Percentiles rank a stretch among this genome's conserved stretches.
phyloP scores from a whole-genome alignment of 2,113 vertebrate species.

The Chaetorhynchus papuensis region DNA sequence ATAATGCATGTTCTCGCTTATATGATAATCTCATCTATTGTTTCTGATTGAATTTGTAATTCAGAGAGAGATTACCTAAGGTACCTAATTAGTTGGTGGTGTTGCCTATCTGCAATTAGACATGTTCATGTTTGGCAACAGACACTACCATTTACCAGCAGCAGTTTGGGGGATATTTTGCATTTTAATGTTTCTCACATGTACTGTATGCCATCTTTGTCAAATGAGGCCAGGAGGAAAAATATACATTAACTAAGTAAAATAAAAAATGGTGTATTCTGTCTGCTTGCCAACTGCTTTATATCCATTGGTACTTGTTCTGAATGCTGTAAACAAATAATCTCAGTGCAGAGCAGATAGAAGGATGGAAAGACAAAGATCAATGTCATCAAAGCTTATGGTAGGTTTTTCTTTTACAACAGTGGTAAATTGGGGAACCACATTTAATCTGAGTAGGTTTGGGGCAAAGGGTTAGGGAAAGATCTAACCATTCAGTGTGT shows the following conservation, averaged over 20 bases:
- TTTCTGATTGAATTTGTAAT: constrained; percentile 28
- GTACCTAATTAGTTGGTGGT: constrained; percentile 14
- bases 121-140: constrained; percentile 28
- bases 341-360: background rate
- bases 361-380: background rate
- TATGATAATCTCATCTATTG: background rate
- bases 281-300: background rate
- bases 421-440: background rate
- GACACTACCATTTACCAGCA: constrained; percentile 4
- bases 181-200: background rate
- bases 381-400: background rate
- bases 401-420: background rate
- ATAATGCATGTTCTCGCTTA: background rate
- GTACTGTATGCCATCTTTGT: background rate
- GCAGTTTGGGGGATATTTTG: background rate
- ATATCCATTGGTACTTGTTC: background rate
- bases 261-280: background rate
- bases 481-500: background rate
- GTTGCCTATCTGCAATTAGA: constrained; percentile 32
- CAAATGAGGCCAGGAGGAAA: background rate
- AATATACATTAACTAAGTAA: background rate
- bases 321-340: background rate
- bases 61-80: constrained; percentile 8
- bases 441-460: background rate
- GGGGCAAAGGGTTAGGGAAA: background rate